Evolutionary conservation across 2,113 vertebrate genomes (phyloP).

Genomic region (Cinclus mexicanus): DNA sequence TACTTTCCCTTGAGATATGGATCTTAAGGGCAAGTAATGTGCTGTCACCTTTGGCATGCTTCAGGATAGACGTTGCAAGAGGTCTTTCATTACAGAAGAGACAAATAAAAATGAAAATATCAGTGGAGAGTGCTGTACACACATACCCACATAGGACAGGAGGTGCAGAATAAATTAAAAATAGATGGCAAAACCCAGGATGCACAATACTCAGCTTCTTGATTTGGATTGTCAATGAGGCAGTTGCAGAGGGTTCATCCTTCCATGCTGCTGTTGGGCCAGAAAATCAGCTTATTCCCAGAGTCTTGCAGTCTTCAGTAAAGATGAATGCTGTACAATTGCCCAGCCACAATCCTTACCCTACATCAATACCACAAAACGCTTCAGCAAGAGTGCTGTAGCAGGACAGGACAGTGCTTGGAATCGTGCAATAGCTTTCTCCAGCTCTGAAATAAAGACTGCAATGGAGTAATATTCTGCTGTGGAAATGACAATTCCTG

Average conservation of each 20-base stretch:
- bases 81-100: not conserved
- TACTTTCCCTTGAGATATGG: accelerated
- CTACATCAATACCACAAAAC: not conserved
- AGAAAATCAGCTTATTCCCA: not conserved
- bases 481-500: not conserved
- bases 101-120: not conserved
- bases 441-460: not conserved
- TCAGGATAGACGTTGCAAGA: not conserved
- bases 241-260: not conserved
- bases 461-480: not conserved
- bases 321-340: not conserved
- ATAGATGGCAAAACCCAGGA: not conserved
- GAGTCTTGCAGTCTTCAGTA: not conserved
- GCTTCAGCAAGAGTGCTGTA: not conserved
- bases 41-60: not conserved
- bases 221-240: not conserved
- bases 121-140: not conserved
- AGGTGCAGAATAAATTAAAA: not conserved
- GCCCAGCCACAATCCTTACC: not conserved
- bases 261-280: not conserved
- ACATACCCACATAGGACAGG: not conserved
- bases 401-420: not conserved
- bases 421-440: not conserved
- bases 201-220: not conserved
- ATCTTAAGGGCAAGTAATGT: not conserved